These are phyloP conservation scores for Drosophila nigricruria DNA, from an alignment of 2,888 invertebrate species.

Conservation along the genomic window DNA sequence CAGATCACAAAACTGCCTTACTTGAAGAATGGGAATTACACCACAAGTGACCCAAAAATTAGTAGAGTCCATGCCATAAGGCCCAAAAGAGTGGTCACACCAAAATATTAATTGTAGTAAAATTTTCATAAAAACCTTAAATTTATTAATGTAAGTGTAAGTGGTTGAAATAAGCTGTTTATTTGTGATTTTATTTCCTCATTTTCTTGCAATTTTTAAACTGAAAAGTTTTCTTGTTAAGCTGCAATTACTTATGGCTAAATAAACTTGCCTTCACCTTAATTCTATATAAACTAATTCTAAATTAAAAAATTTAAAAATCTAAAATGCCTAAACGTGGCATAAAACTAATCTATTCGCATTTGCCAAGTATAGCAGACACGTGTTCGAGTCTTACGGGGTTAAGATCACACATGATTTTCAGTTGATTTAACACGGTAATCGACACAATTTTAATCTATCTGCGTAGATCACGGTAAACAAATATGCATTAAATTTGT, in stretches of 20 bases:
- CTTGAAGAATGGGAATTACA: no score
- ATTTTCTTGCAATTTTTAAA: background rate
- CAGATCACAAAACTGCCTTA: no score
- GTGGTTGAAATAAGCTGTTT: no score
- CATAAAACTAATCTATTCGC: slow-evolving; percentile 7
- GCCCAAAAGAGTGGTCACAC: no score
- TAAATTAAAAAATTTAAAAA: background rate
- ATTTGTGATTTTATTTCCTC: no score
- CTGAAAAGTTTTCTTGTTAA: background rate
- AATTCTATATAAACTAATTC: background rate
- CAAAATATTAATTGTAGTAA: no score
- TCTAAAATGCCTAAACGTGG: slow-evolving; percentile 56
- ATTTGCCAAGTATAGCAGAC: slow-evolving; percentile 39
- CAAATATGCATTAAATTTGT: slow-evolving; percentile 81
- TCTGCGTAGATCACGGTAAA: slow-evolving; percentile 84
- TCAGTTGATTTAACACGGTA: slow-evolving; percentile 84
- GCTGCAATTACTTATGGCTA: background rate
- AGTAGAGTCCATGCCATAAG: no score
- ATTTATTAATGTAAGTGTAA: no score
- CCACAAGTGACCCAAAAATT: no score
- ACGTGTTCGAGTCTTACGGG: slow-evolving; percentile 84
- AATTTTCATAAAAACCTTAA: no score
- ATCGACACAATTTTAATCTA: slow-evolving; percentile 84
- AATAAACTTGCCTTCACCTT: background rate
- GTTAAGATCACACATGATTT: slow-evolving; percentile 82